Percentiles rank a stretch among this genome's conserved stretches.
phyloP scores from a whole-genome alignment of 2,888 invertebrate species.

The Heliconius sara region DNA sequence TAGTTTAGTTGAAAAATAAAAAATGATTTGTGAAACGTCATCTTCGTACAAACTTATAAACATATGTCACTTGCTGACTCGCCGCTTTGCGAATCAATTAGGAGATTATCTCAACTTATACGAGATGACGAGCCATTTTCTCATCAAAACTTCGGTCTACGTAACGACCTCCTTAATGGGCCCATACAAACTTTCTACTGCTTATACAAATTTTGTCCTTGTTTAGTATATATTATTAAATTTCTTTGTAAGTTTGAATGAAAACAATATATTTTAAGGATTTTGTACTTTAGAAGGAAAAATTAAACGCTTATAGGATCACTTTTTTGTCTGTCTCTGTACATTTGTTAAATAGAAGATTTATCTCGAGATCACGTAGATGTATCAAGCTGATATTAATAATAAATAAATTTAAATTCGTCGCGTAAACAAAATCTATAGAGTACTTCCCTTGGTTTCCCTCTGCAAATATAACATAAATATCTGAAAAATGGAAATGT shows the following conservation, averaged over 20 bases:
- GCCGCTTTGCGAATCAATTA: slow-evolving; percentile 69
- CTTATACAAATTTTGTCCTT: slow-evolving; percentile 25
- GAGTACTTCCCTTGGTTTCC: too few species aligned
- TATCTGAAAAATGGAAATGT: too few species aligned
- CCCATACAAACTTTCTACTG: slow-evolving; percentile 50
- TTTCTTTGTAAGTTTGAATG: not conserved
- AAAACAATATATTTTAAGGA: not conserved
- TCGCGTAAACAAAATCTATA: too few species aligned
- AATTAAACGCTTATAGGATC: not conserved
- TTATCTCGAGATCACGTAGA: too few species aligned
- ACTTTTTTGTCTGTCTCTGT: too few species aligned
- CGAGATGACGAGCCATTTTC: slow-evolving; percentile 60
- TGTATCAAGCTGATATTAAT: too few species aligned
- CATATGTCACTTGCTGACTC: slow-evolving; percentile 51
- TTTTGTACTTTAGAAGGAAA: not conserved
- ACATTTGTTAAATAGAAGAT: too few species aligned
- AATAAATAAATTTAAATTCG: too few species aligned
- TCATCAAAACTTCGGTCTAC: slow-evolving; percentile 75
- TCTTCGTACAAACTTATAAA: not conserved
- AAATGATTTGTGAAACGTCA: not conserved
- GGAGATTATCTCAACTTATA: slow-evolving; percentile 55
- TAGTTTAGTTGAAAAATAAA: not conserved
- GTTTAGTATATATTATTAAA: not conserved
- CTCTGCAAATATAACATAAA: too few species aligned
- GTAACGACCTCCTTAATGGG: slow-evolving; percentile 66